Base-by-base conservation (phyloP, 2,888 invertebrate genomes). In the Apamea epomidion region DNA sequence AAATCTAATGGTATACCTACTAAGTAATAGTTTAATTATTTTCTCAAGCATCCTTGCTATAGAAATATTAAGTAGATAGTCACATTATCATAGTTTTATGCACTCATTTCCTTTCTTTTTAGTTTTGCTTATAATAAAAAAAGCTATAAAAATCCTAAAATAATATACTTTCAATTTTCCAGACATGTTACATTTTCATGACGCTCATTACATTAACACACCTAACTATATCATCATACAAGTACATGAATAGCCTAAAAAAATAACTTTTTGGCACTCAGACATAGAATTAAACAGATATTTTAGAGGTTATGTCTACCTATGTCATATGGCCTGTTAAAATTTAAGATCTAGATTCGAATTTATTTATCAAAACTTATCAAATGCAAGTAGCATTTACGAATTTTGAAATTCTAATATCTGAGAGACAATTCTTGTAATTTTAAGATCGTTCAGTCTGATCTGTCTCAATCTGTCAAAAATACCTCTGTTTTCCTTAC, bases 81-180 rank as follows among this genome's bases (percentile, higher is more conserved):
- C n/a, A 70, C 64, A 84, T 70, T 62, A 42, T 45, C 48, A 69
- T 82, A 64, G 64, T 82, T 45, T 37, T n/a, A 67, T 68, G 78
- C 67, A 83, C 82, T 84, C 76, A 80, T 81, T 80, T 85, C 78
- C 71, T 84, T 86, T 83, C 88, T 77, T 54, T 84, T 88, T 80
- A 64, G 74, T 83, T 88, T 37, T 71, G 88, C 88, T 88, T 84
- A 16, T 73, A 82, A 51, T 68, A 18, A 76, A 51, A 48, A 74
- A 71, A 32, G 64, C n/a, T 25, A 18, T 54, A 42, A 81, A 65
- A n/a, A 7, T 48, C 10, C 0, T 45, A 62, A 76, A 69, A 37
- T 69, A 58, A 69, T 14, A 29, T 25, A 73, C 51, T n/a, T 64
- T 60, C 68, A 65, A 42, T 84, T 67, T 51, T 21, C 67, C 81